These are phyloP conservation scores for Chorisops tibialis DNA, from an alignment of 2,888 invertebrate genomes.

Conservation along the genomic window DNA sequence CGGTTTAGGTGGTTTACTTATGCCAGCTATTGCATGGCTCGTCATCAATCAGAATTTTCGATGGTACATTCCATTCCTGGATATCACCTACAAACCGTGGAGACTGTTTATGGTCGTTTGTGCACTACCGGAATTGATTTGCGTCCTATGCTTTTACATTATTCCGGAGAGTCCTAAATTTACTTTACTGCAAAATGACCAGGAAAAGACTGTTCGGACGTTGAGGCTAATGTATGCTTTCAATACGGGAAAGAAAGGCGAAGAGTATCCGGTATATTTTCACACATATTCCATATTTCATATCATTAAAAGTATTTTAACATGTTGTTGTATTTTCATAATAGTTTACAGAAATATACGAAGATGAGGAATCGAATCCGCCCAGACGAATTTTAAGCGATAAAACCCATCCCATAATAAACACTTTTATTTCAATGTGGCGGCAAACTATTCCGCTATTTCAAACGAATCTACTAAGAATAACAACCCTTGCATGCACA, in stretches of 20 bases:
- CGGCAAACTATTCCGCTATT: constrained; percentile 47
- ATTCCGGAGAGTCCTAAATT: constrained; percentile 50
- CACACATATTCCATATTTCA: no score
- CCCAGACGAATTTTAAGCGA: neutral
- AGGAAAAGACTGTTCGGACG: constrained; percentile 40
- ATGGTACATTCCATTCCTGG: constrained; percentile 39
- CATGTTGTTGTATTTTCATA: neutral
- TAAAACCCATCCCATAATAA: constrained; percentile 9
- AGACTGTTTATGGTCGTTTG: constrained; percentile 45
- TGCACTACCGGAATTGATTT: constrained; percentile 44
- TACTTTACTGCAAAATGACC: constrained; percentile 41
- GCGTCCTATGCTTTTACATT: constrained; percentile 41
- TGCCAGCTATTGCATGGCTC: constrained; percentile 47
- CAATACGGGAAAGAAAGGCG: constrained; percentile 39
- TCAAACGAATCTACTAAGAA: constrained; percentile 40
- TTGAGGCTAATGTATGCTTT: constrained; percentile 40
- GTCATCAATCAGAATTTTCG: constrained; percentile 46
- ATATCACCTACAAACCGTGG: constrained; percentile 46
- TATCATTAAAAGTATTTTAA: no score
- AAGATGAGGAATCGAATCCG: constrained; percentile 5
- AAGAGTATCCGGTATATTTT: constrained; percentile 37
- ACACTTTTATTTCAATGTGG: constrained; percentile 43
- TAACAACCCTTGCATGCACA: constrained; percentile 42
- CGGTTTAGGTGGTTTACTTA: constrained; percentile 44
- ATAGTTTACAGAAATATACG: constrained; percentile 6